These are phyloP conservation scores for Knipowitschia caucasica DNA, from an alignment of 2,797 vertebrate species.

Conservation along the genomic window DNA sequence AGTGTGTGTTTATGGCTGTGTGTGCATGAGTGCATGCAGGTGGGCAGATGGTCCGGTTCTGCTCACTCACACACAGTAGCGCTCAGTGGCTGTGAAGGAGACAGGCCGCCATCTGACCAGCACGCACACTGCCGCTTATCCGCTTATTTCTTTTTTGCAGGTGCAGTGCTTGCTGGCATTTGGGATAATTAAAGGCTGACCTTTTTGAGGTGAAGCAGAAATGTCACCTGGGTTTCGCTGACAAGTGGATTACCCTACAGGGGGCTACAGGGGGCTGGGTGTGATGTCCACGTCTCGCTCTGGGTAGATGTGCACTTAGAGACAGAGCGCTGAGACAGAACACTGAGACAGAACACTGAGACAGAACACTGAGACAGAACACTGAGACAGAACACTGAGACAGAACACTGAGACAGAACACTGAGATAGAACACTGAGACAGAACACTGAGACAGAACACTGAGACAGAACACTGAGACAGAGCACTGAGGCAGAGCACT, in stretches of 20 bases:
- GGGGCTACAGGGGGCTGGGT: slow-evolving; percentile 40
- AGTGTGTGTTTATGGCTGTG: slow-evolving; percentile 27
- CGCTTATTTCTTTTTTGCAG: slow-evolving; percentile 66
- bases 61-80: slow-evolving; percentile 44
- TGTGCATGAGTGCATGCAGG: slow-evolving; percentile 34
- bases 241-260: slow-evolving; percentile 64
- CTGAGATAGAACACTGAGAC: too few species aligned
- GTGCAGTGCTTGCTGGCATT: slow-evolving; percentile 75
- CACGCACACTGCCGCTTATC: slow-evolving; percentile 34
- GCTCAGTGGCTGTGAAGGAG: slow-evolving; percentile 36
- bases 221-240: slow-evolving; percentile 72
- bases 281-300: slow-evolving; percentile 41
- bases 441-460: slow-evolving; percentile 22
- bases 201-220: slow-evolving; percentile 78
- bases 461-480: too few species aligned
- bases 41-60: slow-evolving; percentile 65
- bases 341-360: too few species aligned
- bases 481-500: too few species aligned
- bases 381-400: too few species aligned
- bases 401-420: too few species aligned
- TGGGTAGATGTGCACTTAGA: slow-evolving; percentile 57
- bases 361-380: too few species aligned
- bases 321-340: too few species aligned
- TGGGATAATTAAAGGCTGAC: slow-evolving; percentile 79
- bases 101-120: slow-evolving; percentile 32